A percentile compares a stretch with the other conserved stretches of the same genome.
Evolutionary conservation across 2,113 vertebrate species (phyloP).

Genomic region (Zeus faber): DNA sequence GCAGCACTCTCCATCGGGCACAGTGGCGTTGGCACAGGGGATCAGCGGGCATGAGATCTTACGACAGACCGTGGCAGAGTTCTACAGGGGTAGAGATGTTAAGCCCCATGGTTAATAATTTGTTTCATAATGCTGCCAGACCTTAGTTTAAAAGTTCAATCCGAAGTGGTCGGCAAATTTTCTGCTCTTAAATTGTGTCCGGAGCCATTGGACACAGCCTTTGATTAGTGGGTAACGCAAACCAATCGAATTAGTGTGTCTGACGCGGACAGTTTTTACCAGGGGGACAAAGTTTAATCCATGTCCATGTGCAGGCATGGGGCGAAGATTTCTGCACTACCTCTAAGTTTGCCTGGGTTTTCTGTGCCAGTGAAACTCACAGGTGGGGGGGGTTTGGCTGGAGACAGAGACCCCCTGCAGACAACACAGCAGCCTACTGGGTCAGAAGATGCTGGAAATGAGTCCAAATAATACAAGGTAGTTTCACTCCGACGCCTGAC

Average conservation of each 20-base stretch:
- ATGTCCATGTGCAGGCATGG: constrained; percentile 35
- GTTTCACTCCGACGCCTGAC: constrained; percentile 20
- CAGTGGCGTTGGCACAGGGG: constrained; percentile 91
- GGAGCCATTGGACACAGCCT: neutral
- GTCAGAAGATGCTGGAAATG: constrained; percentile 35
- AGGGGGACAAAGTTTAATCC: neutral
- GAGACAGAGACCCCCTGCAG: constrained; percentile 31
- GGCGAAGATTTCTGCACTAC: constrained; percentile 20
- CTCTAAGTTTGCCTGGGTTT: constrained; percentile 17
- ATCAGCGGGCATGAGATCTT: constrained; percentile 96
- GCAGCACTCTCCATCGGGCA: constrained; percentile 96
- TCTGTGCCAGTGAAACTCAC: constrained; percentile 3
- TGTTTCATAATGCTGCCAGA: neutral
- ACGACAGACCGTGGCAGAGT: constrained; percentile 92
- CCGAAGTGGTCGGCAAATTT: neutral
- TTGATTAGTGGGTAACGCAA: constrained; percentile 19
- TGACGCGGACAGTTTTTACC: neutral
- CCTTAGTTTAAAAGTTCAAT: neutral
- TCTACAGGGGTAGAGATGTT: constrained; percentile 65
- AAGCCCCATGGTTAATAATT: too few species aligned
- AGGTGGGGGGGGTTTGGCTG: constrained; percentile 23
- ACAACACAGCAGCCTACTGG: constrained; percentile 40
- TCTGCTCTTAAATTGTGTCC: neutral
- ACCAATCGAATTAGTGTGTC: neutral
- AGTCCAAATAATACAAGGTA: constrained; percentile 33